Evolutionary conservation across 2,797 vertebrate species (phyloP), one percentile per base, ranked within the genome.

Genomic region (Remorina albescens): DNA sequence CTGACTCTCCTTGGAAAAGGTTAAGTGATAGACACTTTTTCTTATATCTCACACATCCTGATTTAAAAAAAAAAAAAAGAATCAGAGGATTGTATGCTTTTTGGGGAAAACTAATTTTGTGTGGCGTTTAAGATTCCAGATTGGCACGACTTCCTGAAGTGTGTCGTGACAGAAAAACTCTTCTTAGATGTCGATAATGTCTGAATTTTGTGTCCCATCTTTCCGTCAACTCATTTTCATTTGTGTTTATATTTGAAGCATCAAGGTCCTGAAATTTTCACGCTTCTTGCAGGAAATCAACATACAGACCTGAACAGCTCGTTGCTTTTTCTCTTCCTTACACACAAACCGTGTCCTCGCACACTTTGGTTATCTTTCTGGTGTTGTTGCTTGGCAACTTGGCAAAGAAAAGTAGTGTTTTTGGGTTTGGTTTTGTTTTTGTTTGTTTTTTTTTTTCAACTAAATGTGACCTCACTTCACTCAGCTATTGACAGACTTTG

Each of bases 171-270:
- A 74, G 62, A 81, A 88, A 83, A 82, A n/a, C n/a, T n/a, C n/a
- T 81, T 84, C 81, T 63, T 63, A 78, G 83, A 89, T 79, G 84
- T 84, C 85, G 86, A 50, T 53, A 42, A 53, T 63, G 64, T 36
- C 37, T 2, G 11, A 63, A 65, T 41, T 30, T 9, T 21, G 32
- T 39, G 26, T 37, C 1, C 12, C 50, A 10, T 4, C 78, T 44
- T 54, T 46, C 54, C 4, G 26, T 23, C 21, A 6, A 0, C 26
- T 51, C 62, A 30, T 37, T 74, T 51, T 39, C 23, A 10, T 80
- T 63, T 57, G 37, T 25, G 25, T 18, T 57, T 9, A 18, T 34
- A 41, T 50, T 15, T 50, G 39, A 3, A 13, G 2, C 46, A 6
- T 21, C 26, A 7, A 32, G 25, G 57, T 39, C 51, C 19, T 8